Evolutionary conservation across 2,797 vertebrate species (phyloP).

Genomic region (Tragopan temminckii): DNA sequence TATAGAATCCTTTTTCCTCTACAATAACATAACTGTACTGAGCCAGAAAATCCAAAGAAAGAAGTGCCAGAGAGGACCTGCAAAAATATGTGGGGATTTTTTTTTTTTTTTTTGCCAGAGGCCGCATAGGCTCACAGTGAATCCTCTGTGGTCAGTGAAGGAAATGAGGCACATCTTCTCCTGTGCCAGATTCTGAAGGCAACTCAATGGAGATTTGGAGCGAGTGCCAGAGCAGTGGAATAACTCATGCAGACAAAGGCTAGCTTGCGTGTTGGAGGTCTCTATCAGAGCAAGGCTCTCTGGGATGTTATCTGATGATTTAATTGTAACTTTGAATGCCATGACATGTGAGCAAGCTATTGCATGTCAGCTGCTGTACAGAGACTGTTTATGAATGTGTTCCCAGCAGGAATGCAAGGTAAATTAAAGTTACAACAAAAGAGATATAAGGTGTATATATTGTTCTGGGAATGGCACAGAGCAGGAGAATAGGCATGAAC

Average conservation of each 20-base stretch:
- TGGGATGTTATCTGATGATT: slow-evolving; percentile 24
- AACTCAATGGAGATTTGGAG: not conserved
- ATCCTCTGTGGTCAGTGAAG: not conserved
- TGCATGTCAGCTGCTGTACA: slow-evolving; percentile 26
- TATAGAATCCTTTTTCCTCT: not conserved
- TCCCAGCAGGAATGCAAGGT: slow-evolving; percentile 40
- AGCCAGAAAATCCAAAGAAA: slow-evolving; percentile 30
- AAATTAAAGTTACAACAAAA: slow-evolving; percentile 31
- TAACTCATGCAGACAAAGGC: not conserved
- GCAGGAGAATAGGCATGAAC: not conserved
- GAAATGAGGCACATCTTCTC: slow-evolving; percentile 37
- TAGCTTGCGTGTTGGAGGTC: slow-evolving; percentile 1
- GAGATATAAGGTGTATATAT: slow-evolving; percentile 24
- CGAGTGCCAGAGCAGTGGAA: not conserved
- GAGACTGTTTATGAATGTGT: slow-evolving; percentile 33
- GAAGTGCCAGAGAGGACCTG: not conserved
- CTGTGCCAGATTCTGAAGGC: not conserved
- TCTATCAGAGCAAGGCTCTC: slow-evolving; percentile 34
- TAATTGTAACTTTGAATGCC: slow-evolving; percentile 57
- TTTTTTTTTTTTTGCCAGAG: not conserved
- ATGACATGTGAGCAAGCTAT: slow-evolving; percentile 59
- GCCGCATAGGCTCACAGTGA: fast-evolving
- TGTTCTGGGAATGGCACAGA: not conserved
- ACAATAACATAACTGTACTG: not conserved
- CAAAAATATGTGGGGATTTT: not conserved